Evolutionary conservation across 2,113 vertebrate genomes (phyloP).

Genomic region (Bothrops jararaca): DNA sequence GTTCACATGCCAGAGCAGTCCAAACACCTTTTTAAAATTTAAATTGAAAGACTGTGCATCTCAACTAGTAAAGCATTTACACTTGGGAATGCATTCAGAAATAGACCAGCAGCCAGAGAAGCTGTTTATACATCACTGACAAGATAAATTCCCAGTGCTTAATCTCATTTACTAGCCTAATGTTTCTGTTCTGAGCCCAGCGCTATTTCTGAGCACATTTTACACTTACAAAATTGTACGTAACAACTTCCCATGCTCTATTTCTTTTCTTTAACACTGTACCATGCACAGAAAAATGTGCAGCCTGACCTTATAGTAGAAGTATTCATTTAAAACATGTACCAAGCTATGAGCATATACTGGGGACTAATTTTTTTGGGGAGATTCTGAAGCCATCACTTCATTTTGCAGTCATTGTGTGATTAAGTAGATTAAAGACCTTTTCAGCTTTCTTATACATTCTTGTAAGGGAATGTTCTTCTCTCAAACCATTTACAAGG

Average conservation of each 20-base stretch:
- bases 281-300: neutral
- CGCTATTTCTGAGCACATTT: neutral
- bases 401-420: neutral
- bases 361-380: neutral
- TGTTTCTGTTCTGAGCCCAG: neutral
- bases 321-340: neutral
- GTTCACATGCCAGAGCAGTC: neutral
- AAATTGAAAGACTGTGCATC: neutral
- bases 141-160: neutral
- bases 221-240: neutral
- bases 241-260: neutral
- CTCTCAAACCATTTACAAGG: constrained; percentile 3
- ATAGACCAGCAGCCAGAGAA: neutral
- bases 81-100: neutral
- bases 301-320: neutral
- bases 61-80: neutral
- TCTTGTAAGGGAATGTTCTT: neutral
- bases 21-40: neutral
- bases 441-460: neutral
- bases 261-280: neutral
- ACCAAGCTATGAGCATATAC: neutral
- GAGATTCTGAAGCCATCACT: neutral
- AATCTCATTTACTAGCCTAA: neutral
- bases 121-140: neutral
- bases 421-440: neutral